Conservation (phyloP, 2,888 invertebrate species). For the Drosophila leonis region DNA sequence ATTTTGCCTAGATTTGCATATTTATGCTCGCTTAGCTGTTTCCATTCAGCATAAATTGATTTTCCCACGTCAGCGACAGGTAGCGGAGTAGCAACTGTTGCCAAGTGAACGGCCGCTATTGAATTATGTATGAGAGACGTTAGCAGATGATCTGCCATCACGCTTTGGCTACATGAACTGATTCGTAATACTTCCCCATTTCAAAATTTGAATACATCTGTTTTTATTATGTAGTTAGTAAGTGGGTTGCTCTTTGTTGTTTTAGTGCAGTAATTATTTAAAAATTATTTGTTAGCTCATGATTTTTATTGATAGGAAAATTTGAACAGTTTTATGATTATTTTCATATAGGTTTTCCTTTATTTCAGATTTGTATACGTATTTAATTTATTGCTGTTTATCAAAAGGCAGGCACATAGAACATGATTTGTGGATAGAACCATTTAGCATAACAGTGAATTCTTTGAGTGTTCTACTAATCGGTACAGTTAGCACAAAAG, state of each 20-base stretch:
- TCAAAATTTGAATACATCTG: conserved; percentile 23
- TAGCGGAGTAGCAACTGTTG: conserved; percentile 29
- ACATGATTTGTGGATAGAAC: conserved; percentile 33
- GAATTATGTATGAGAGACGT: conserved; percentile 54
- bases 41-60: conserved; percentile 51
- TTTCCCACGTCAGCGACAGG: conserved; percentile 47
- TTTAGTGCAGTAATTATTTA: conserved; percentile 7
- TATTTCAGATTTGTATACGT: conserved; percentile 10
- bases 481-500: conserved; percentile 15
- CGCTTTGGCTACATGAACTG: conserved; percentile 14
- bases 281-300: conserved; percentile 22
- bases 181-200: conserved; percentile 5
- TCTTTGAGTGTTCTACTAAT: conserved; percentile 19
- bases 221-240: conserved; percentile 7
- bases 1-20: conserved; percentile 32
- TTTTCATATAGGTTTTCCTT: neutral
- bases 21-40: conserved; percentile 14
- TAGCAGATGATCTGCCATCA: conserved; percentile 12
- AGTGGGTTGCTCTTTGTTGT: conserved; percentile 1
- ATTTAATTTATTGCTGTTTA: conserved; percentile 56
- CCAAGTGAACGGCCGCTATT: conserved; percentile 30
- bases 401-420: conserved; percentile 17
- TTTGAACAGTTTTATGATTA: conserved; percentile 2
- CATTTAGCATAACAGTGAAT: conserved; percentile 24
- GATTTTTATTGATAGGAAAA: conserved; percentile 28